Base-by-base conservation (phyloP, 2,797 vertebrate genomes). In the Perodicticus potto region DNA sequence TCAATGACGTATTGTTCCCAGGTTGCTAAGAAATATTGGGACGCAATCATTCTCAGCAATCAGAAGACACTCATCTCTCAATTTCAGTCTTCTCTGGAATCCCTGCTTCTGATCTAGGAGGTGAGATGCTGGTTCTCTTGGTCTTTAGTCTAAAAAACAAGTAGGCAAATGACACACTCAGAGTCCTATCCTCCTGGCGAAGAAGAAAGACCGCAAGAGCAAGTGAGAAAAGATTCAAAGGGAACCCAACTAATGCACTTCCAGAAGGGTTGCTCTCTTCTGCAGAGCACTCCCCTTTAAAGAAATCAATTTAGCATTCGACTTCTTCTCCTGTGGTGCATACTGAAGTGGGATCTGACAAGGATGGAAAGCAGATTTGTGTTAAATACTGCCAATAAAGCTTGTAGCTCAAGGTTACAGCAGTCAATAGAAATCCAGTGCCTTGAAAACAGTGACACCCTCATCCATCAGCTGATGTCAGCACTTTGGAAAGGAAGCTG, bases 301-400 rank as follows among this genome's bases (percentile, higher is more conserved):
- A 98, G 98, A 99, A 99, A 99, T 99, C 99, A 99, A 98, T 99
- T 98, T 97, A 98, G 98, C 97, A 98, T 98, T 99, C 27, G 0
- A 93, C 99, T 99, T 99, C 92, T 97, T 83, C 92, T 97, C 98
- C 98, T 98, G 98, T 98, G 98, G 98, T 97, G 97, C 98, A 99
- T 99, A 99, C 98, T 99, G 99, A 98, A 98, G 98, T 97, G 94
- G 98, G 97, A 90, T 98, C 98, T 98, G 99, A 99, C 99, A 99
- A 98, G 98, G 99, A 99, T 98, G 98, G 99, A 99, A 98, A 98
- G 98, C 97, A 99, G 98, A 98, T 98, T 98, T 98, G 98, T 97
- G 98, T 98, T 98, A 98, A 98, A 99, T 98, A 98, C 98, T 97
- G 98, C 97, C 96, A 98, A 98, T 98, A 98, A 98, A 97, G 97